These are phyloP conservation scores for Echiichthys vipera DNA, from an alignment of 2,797 vertebrate genomes.

Conservation along the genomic window DNA sequence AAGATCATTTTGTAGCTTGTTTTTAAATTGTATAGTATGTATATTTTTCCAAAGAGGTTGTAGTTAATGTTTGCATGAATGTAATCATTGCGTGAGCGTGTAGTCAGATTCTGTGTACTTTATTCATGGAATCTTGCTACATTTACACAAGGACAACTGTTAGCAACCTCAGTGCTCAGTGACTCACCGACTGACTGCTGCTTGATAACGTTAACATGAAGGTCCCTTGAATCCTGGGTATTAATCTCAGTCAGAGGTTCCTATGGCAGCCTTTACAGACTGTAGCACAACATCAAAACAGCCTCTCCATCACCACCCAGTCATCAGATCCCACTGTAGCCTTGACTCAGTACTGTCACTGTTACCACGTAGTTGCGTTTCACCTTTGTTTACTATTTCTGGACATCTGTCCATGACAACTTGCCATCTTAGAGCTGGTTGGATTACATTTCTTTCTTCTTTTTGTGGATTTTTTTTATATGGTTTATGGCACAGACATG, in stretches of 20 bases:
- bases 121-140: too few relatives aligned
- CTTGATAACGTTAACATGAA: too few relatives aligned
- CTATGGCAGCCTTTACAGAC: not conserved
- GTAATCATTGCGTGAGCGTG: too few relatives aligned
- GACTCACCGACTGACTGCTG: too few relatives aligned
- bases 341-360: conserved; percentile 23
- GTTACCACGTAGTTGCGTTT: conserved; percentile 34
- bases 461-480: not conserved
- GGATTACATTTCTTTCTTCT: conserved; percentile 10
- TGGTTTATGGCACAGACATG: not conserved
- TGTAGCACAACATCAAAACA: conserved; percentile 17
- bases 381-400: not conserved
- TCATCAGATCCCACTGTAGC: conserved; percentile 17
- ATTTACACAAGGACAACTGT: too few relatives aligned
- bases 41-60: too few relatives aligned
- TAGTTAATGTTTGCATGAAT: too few relatives aligned
- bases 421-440: not conserved
- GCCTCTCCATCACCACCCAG: conserved; percentile 16
- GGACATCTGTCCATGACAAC: not conserved
- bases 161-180: too few relatives aligned
- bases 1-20: too few relatives aligned
- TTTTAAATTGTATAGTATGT: too few relatives aligned
- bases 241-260: not conserved
- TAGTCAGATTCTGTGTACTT: too few relatives aligned
- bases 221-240: too few relatives aligned